These are phyloP conservation scores for Tyrophagus putrescentiae DNA, from an alignment of 1,140 invertebrate species.

Conservation along the genomic window DNA sequence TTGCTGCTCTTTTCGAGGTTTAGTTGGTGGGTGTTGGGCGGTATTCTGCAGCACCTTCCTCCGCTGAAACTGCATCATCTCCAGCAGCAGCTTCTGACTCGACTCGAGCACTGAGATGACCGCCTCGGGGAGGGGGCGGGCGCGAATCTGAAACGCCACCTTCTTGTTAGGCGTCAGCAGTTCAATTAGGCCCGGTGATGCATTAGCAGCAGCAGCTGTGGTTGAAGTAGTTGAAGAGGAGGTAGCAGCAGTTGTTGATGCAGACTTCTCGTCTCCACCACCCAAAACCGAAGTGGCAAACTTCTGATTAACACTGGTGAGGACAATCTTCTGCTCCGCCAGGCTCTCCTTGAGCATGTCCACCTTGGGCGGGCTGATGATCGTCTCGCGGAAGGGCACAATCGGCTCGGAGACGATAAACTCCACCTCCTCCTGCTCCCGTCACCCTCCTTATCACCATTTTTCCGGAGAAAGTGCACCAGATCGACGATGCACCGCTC, in stretches of 20 bases:
- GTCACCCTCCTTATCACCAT: too few species aligned
- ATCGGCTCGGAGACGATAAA: slow-evolving; percentile 84
- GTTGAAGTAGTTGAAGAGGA: slow-evolving; percentile 6
- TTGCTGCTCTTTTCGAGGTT: too few species aligned
- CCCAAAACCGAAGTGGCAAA: too few species aligned
- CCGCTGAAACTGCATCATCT: slow-evolving; percentile 35
- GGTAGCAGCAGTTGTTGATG: not conserved
- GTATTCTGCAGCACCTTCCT: slow-evolving; percentile 1
- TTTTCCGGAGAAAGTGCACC: slow-evolving; percentile 22
- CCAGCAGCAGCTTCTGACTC: slow-evolving; percentile 44
- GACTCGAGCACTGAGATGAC: slow-evolving; percentile 54
- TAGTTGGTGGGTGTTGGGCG: too few species aligned
- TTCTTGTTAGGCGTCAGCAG: slow-evolving; percentile 54
- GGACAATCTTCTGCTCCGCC: slow-evolving; percentile 40
- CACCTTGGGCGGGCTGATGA: slow-evolving; percentile 60
- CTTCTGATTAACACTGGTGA: slow-evolving; percentile 30
- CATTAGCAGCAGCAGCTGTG: slow-evolving; percentile 4
- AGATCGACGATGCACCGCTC: slow-evolving; percentile 84
- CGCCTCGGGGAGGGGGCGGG: slow-evolving; percentile 55
- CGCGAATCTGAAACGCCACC: slow-evolving; percentile 56
- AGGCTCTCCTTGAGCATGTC: slow-evolving; percentile 77
- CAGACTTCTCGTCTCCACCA: not conserved
- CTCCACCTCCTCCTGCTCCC: slow-evolving; percentile 60
- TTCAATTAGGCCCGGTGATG: slow-evolving; percentile 32
- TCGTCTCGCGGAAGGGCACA: slow-evolving; percentile 86